Base-by-base conservation (phyloP, 2,888 invertebrate species). In the Chydorus sphaericus region DNA sequence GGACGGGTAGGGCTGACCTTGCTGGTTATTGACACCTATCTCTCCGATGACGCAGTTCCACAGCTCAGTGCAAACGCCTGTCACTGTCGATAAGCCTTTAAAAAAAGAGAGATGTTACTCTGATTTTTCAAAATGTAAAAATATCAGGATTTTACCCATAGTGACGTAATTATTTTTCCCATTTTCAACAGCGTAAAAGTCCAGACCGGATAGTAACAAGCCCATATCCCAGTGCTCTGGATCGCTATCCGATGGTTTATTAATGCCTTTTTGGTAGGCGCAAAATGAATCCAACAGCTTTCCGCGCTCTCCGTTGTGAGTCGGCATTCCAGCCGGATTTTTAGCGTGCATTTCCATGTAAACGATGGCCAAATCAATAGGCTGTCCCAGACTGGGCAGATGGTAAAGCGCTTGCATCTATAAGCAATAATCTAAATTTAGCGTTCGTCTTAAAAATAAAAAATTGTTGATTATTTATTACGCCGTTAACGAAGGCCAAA, bases 181-280 rank as follows among this genome's bases (percentile, higher is more conserved):
- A 59, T 80, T 80, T 64, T 83, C 82, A 54, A 77, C 75, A 0
- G 81, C 78, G 67, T 78, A 84, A 68, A 86, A 83, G 68, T 86
- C 85, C 63, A 85, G 66, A 5, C 81, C 85, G 20, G 86, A 85
- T 37, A 86, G 73, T 58, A 85, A 80, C 6, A 86, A 69, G 1
- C 79, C 85, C 77, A 86, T 81, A 65, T 87, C 86, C 85, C 85
- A 86, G 66, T 86, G 85, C 54, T 78, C 74, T 0, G 82, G 81
- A 66, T 83, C 74, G 0, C 74, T 72, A 62, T 85, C 85, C 18
- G 74, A 75, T n/a, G 71, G 68, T 0, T 81, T 77, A 69, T 86
- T 85, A 14, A 80, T 71, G 10, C 71, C 72, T 36, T 75, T 73
- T 62, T 83, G 80, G 68, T 83, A 86, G 1, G 75, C 75, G 66